A percentile compares a stretch with the other conserved stretches of the same genome.
phyloP scores from a whole-genome alignment of 2,888 invertebrate genomes.

The Anorthoa munda region DNA sequence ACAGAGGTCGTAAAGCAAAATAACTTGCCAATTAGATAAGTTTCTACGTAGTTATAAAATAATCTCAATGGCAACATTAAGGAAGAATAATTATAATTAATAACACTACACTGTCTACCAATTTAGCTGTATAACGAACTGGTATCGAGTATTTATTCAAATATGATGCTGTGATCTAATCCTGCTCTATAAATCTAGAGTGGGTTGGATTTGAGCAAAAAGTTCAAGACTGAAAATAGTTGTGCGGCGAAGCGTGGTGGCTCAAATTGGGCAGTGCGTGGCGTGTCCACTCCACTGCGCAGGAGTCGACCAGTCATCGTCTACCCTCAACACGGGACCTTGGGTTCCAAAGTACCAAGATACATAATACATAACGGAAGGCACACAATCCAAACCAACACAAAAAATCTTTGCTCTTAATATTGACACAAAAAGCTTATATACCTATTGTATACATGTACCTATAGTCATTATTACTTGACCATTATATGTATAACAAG shows the following conservation, averaged over 20 bases:
- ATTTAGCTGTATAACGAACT: slow-evolving; percentile 21
- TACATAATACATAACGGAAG: slow-evolving; percentile 43
- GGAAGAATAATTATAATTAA: slow-evolving; percentile 43
- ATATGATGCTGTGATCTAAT: slow-evolving; percentile 50
- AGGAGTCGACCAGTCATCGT: slow-evolving; percentile 80
- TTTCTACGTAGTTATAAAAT: slow-evolving; percentile 19
- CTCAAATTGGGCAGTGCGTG: slow-evolving; percentile 79
- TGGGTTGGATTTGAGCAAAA: slow-evolving; percentile 69
- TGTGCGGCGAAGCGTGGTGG: slow-evolving; percentile 77
- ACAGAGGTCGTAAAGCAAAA: slow-evolving; percentile 33
- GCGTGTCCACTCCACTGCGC: slow-evolving; percentile 80
- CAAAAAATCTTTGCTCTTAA: slow-evolving; percentile 21
- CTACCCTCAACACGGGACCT: slow-evolving; percentile 60
- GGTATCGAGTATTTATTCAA: slow-evolving; percentile 50
- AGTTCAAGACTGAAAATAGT: slow-evolving; percentile 77
- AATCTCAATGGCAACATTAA: slow-evolving; percentile 30
- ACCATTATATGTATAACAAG: slow-evolving; percentile 20
- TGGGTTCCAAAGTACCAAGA: slow-evolving; percentile 36
- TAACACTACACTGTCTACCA: slow-evolving; percentile 4
- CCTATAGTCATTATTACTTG: slow-evolving; percentile 15
- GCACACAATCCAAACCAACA: slow-evolving; percentile 15
- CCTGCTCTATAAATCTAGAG: slow-evolving; percentile 56
- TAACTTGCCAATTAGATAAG: slow-evolving; percentile 28
- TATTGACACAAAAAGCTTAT: slow-evolving; percentile 17
- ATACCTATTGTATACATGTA: not conserved